A percentile compares a stretch with the other conserved stretches of the same genome.
Evolutionary conservation across 2,113 vertebrate species (phyloP).

Genomic region (Sinocyclocheilus grahami): DNA sequence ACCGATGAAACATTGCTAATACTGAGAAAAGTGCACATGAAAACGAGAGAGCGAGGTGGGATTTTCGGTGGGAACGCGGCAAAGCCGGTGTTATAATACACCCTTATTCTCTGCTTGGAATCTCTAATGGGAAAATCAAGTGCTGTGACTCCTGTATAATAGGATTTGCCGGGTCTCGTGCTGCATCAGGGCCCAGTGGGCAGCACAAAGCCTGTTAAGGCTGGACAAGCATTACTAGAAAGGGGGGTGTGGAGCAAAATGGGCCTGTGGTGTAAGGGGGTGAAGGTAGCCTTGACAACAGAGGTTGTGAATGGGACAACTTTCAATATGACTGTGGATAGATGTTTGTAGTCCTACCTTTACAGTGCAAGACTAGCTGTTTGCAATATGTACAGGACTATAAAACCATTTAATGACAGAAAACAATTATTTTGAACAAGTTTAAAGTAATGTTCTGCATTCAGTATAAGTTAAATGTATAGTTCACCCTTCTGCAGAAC

Average conservation of each 20-base stretch:
- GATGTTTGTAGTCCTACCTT: conserved; percentile 17
- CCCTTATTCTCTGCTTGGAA: conserved; percentile 81
- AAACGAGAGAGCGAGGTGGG: conserved; percentile 38
- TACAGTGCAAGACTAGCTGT: background rate
- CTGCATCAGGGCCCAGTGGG: conserved; percentile 81
- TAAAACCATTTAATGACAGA: too few relatives aligned
- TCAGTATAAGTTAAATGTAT: background rate
- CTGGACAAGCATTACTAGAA: conserved; percentile 81
- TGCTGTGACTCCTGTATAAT: conserved; percentile 83
- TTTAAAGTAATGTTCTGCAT: background rate
- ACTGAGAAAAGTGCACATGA: conserved; percentile 47
- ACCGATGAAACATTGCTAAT: conserved; percentile 19
- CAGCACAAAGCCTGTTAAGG: conserved; percentile 84
- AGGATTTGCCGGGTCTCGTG: conserved; percentile 84
- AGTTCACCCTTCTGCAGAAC: background rate
- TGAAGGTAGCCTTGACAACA: conserved; percentile 75
- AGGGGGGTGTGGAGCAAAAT: conserved; percentile 55
- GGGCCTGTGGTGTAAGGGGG: conserved; percentile 55
- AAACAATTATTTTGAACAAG: background rate
- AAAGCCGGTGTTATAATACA: conserved; percentile 78
- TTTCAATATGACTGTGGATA: conserved; percentile 33
- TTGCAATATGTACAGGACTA: background rate
- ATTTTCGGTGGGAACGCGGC: conserved; percentile 66
- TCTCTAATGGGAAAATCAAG: conserved; percentile 84
- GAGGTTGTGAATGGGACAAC: conserved; percentile 62